Evolutionary conservation across 2,113 vertebrate genomes (phyloP), one percentile per base, ranked within the genome.

Genomic region (Hypocryptadius cinnamomeus): DNA sequence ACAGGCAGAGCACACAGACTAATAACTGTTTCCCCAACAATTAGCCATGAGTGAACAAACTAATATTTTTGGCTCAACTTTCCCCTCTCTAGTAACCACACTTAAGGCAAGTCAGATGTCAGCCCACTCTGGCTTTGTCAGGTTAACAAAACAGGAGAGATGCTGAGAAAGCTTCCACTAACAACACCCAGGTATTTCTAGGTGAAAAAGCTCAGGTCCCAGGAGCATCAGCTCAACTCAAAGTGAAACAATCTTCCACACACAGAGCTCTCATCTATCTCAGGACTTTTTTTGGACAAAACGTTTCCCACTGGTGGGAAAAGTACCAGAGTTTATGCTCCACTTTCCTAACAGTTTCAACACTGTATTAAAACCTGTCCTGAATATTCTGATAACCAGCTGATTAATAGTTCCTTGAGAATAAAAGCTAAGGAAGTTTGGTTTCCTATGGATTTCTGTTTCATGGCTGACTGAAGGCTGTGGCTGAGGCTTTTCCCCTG

Each of bases 371-470:
- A 83, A 77, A 80, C 57, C 64, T 78, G 45, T 42, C 74, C 68
- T 88, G 77, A 51, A 59, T 65, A 94, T 87, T 87, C 92, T 77
- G 94, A 96, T 95, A 96, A 94, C 90, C 88, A 83, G 47, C 90
- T 95, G 93, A 96, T 95, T 70, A 92, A 93, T 92, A 93, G 96
- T 14, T 96, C 94, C 90, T 83, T 51, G 68, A 92, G 90, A 95
- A 83, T 80, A 86, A 73, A 87, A 90, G 31, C 68, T 13, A 63
- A 83, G 93, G 92, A 96, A 93, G 96, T 83, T 93, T 63, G 87
- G 79, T 89, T 96, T 96, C 92, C 96, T 96, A 90, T 60, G 82
- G 90, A 93, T 94, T 96, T 78, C 40, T 90, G 90, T 16, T 83
- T 47, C 51, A 24, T 1, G 68, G 85, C 4, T 95, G 87, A 83